Base-by-base conservation (phyloP, 2,113 vertebrate genomes). In the Tetrao urogallus region DNA sequence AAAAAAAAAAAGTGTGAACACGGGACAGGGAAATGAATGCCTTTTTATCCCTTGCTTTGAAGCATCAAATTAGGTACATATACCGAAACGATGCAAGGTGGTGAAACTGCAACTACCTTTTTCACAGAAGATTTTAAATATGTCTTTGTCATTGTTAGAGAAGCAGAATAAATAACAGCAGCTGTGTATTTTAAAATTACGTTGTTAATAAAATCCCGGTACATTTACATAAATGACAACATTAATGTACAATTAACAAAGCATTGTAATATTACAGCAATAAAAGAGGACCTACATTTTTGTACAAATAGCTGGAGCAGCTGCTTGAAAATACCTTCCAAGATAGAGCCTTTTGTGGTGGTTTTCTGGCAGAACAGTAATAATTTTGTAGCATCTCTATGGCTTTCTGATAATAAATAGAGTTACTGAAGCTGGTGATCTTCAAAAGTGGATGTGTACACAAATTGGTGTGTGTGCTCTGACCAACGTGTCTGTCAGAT, bases 141-240 rank as follows among this genome's bases (percentile, higher is more conserved):
- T 1, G 12, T 1, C 32, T 71, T 15, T 15, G 47, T 42, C 4
- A 0, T 25, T 52, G 13, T 82, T 58, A 70, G 63, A 89, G 76
- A 10, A 87, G 64, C 56, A 43, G 73, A 94, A 83, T 42, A 91
- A 96, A 65, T 21, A 76, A 84, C 67, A 93, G 52, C 71, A 92
- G 28, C 56, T 32, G 40, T 65, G 84, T 96, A 93, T 96, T 97
- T 98, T 97, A 97, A 95, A 96, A 96, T 92, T 94, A 97, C 2
- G 77, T 97, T 98, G 97, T 98, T 98, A 98, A 97, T 98, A 97
- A 98, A 98, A 97, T 96, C 97, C 96, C 18, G 81, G 94, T 97
- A 96, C 97, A 98, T 98, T 97, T 98, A 98, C 97, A 98, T 97
- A 97, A 95, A 81, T 95, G 97, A 97, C 95, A 96, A 94, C 95